Evolutionary conservation across 1,140 invertebrate genomes (phyloP), one percentile per base, ranked within the genome.

Genomic region (Drosophila obscura): DNA sequence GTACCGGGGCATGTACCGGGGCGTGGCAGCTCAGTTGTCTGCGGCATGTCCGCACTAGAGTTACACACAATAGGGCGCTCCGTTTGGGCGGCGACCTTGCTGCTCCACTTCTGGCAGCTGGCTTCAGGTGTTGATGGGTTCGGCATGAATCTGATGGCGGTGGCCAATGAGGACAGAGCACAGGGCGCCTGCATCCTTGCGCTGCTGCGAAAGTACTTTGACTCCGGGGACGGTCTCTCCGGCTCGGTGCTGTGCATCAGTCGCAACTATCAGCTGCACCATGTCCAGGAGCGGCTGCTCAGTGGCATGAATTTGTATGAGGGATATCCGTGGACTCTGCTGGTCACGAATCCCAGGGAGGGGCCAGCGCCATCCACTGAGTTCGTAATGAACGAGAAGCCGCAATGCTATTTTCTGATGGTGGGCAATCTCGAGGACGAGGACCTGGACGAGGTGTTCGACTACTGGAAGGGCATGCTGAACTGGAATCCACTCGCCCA

Each of bases 401-500:
- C 90, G 0, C 90, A 91, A 43, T 89, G 83, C 26, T 91, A 91
- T 52, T 91, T 91, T 22, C 28, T 91, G 0, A 62, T 91, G 5
- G 69, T 90, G 2, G 76, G 80, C 13, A 82, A 74, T 52, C 50
- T 91, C 8, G 85, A 91, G 0, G 90, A 91, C 24, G 90, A 80
- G 9, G 90, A 91, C 49, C 45, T 91, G 3, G 81, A 90, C 28
- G 81, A 89, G 64, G 62, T 52, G 26, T 80, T 61, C 5, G 74
- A 67, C 24, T 39, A 83, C 52, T 91, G 90, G 90, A 83, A 80
- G 39, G 45, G 16, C n/a, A 87, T 72, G 69, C 1, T 83, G 0
- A 91, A 91, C 69, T 91, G 90, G 87, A 91, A 91, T 69, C 87
- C 90, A 0, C 22, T 91, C 46, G 90, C 90, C 2, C 90, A 91